Evolutionary conservation across 2,888 invertebrate genomes (phyloP).

Genomic region (Nematopogon swammerdamellus): DNA sequence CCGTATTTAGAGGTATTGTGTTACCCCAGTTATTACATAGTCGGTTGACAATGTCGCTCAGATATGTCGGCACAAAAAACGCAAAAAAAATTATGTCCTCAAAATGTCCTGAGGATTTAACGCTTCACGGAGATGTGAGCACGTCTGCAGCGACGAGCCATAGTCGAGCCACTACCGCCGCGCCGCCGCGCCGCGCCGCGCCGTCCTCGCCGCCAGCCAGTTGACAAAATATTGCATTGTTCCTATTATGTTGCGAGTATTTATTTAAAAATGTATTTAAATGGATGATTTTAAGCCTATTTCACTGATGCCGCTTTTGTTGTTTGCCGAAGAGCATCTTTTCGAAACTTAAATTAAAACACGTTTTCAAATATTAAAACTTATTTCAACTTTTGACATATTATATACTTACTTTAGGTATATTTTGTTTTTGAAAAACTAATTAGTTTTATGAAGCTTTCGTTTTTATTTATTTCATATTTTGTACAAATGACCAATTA

Average conservation of each 20-base stretch:
- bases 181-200: too few species aligned
- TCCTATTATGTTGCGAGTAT: conserved; percentile 52
- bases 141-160: conserved; percentile 41
- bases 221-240: conserved; percentile 58
- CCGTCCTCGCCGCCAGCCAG: conserved; percentile 44
- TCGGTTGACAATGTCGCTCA: conserved; percentile 54
- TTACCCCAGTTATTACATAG: conserved; percentile 55
- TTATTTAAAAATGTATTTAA: conserved; percentile 58
- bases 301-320: conserved; percentile 44
- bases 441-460: too few species aligned
- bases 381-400: too few species aligned
- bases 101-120: conserved; percentile 54
- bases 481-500: too few species aligned
- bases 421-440: too few species aligned
- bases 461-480: too few species aligned
- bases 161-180: too few species aligned
- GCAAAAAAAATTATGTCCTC: conserved; percentile 54
- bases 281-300: conserved; percentile 54
- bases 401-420: too few species aligned
- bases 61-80: conserved; percentile 55
- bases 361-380: too few species aligned
- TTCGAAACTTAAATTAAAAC: too few species aligned
- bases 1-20: conserved; percentile 54
- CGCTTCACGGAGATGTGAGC: conserved; percentile 54
- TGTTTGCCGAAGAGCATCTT: conserved; percentile 7